Evolutionary conservation across 2,797 vertebrate genomes (phyloP).

Genomic region (Heteromormyrus szaboi): DNA sequence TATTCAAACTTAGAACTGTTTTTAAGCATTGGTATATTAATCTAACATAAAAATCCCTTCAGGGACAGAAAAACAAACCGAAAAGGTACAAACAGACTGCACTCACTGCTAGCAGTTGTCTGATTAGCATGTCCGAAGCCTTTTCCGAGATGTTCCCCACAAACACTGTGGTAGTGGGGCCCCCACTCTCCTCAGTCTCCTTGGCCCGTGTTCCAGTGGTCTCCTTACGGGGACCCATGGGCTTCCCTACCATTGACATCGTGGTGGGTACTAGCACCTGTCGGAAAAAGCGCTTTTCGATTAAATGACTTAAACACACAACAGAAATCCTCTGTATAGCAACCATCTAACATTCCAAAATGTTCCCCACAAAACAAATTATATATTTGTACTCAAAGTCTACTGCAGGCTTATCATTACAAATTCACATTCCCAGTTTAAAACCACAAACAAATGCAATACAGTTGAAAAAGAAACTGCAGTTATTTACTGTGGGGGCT

Average conservation of each 20-base stretch:
- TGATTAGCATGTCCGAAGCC: conserved; percentile 96
- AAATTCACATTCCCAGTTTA: conserved; percentile 14
- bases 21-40: background rate
- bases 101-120: conserved; percentile 92
- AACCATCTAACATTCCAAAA: background rate
- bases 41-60: background rate
- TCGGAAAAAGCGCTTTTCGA: background rate
- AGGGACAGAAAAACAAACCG: background rate
- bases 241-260: conserved; percentile 86
- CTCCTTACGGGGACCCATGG: conserved; percentile 80
- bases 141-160: conserved; percentile 98
- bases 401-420: background rate
- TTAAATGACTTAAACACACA: background rate
- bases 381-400: background rate
- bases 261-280: conserved; percentile 83
- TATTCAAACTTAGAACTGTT: background rate
- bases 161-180: conserved; percentile 97
- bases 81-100: background rate
- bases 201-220: conserved; percentile 64
- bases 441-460: background rate
- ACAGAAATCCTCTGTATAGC: conserved; percentile 13
- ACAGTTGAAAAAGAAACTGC: background rate
- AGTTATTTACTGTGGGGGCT: conserved; percentile 73
- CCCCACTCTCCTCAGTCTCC: conserved; percentile 79
- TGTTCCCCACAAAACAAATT: background rate